Base-by-base conservation (phyloP, 2,888 invertebrate species). In the Tetragonula carbonaria region DNA sequence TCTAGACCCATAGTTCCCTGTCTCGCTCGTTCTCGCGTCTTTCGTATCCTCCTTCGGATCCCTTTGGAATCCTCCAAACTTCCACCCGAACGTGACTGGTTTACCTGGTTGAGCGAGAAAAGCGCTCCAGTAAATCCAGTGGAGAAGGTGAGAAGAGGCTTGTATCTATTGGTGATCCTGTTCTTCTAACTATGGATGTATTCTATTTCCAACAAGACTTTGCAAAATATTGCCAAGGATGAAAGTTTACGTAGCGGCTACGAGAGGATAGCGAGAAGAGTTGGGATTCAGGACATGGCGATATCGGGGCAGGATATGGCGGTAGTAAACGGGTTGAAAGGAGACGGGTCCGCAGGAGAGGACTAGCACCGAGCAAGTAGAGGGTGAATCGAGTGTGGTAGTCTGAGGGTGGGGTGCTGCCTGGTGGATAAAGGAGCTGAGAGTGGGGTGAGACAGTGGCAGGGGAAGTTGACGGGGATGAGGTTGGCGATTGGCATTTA, bases 401-500 rank as follows among this genome's bases (percentile, higher is more conserved):
- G 91, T 90, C 79, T 78, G 85, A 80, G 79, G 75, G 79, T 66
- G 73, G 84, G 74, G 76, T 51, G 74, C 45, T 63, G 65, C 45
- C 45, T 16, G 78, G n/a, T 28, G 79, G 79, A 70, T 57, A 59
- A 80, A 84, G 76, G 85, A 73, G 78, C 33, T 6, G 18, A 59
- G 71, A 57, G 51, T 70, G 86, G 85, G 78, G 82, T 70, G 83
- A 85, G 80, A 79, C 82, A 85, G 78, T 82, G 84, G 85, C 81
- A 75, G 88, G 88, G 85, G 88, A 80, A 74, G 86, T 87, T 78
- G 91, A 86, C 90, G 86, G 86, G 88, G 90, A 91, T 92, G 92
- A 93, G 94, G 92, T 92, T 90, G 93, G 93, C 94, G 94, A 94
- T 94, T 94, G 94, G 94, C 94, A 94, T 94, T 94, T 94, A 94